These are phyloP conservation scores for Hypomecis punctinalis DNA, from an alignment of 2,888 invertebrate genomes.

Conservation along the genomic window DNA sequence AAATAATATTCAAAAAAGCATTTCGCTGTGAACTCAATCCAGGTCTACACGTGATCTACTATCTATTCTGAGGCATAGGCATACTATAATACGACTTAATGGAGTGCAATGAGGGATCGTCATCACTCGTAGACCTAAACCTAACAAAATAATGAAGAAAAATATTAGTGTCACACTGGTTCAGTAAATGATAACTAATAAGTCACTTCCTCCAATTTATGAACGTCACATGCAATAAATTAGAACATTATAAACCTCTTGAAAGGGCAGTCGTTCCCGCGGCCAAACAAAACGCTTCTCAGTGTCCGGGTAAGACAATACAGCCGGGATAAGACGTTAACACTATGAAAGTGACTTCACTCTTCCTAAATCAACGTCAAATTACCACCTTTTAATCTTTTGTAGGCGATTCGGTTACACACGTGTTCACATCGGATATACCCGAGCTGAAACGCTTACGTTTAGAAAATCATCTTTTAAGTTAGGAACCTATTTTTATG, in stretches of 20 bases:
- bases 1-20: too few species aligned
- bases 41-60: too few species aligned
- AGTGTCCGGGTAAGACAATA: slow-evolving; percentile 33
- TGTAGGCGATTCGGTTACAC: slow-evolving; percentile 80
- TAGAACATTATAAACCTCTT: slow-evolving; percentile 63
- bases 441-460: slow-evolving; percentile 68
- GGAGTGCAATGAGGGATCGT: too few species aligned
- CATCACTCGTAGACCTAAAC: not conserved
- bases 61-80: too few species aligned
- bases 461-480: slow-evolving; percentile 57
- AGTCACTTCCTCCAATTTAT: slow-evolving; percentile 56
- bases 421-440: slow-evolving; percentile 71
- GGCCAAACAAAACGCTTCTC: slow-evolving; percentile 66
- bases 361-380: slow-evolving; percentile 83
- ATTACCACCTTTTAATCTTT: slow-evolving; percentile 84
- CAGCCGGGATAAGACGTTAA: slow-evolving; percentile 73
- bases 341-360: slow-evolving; percentile 70
- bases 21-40: too few species aligned
- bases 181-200: slow-evolving; percentile 46
- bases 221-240: slow-evolving; percentile 65
- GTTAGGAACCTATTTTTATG: too few species aligned
- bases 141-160: slow-evolving; percentile 3
- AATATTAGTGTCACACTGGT: slow-evolving; percentile 39
- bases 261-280: slow-evolving; percentile 49
- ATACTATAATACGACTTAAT: too few species aligned